phyloP scores from a whole-genome alignment of 2,113 vertebrate species.

The Pomatorhinus ruficollis region DNA sequence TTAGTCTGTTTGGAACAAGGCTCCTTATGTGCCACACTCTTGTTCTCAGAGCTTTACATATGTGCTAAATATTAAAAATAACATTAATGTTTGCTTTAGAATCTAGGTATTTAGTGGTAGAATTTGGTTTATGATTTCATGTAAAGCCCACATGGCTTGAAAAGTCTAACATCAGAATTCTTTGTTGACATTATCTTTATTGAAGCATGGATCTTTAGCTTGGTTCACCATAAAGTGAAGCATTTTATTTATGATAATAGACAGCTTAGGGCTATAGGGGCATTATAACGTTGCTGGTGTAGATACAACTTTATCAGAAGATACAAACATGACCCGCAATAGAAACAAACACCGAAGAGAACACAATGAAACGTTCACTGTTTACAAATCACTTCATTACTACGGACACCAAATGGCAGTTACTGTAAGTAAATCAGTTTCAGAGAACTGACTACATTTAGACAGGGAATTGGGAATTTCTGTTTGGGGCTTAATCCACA shows the following conservation, averaged over 20 bases:
- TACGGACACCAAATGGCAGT: slow-evolving; percentile 82
- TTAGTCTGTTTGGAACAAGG: neutral
- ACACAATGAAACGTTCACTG: slow-evolving; percentile 78
- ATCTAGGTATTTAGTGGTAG: neutral
- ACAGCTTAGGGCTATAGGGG: slow-evolving; percentile 70
- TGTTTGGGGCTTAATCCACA: slow-evolving; percentile 68
- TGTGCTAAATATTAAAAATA: neutral
- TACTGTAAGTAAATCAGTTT: slow-evolving; percentile 79
- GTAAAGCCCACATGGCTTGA: neutral
- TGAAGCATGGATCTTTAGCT: slow-evolving; percentile 76
- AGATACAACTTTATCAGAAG: slow-evolving; percentile 75
- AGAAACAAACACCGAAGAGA: slow-evolving; percentile 77
- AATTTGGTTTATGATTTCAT: neutral
- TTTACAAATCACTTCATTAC: slow-evolving; percentile 81
- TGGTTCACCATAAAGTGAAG: slow-evolving; percentile 70
- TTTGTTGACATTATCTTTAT: slow-evolving; percentile 77
- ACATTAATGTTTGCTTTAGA: neutral
- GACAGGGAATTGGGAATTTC: slow-evolving; percentile 64
- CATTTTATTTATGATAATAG: slow-evolving; percentile 64
- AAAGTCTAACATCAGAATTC: slow-evolving; percentile 4
- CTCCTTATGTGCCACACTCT: neutral
- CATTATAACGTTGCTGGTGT: slow-evolving; percentile 77
- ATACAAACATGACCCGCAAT: slow-evolving; percentile 76
- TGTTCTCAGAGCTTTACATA: neutral
- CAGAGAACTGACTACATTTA: slow-evolving; percentile 69